These are phyloP conservation scores for Perca flavescens DNA, from an alignment of 2,113 vertebrate species.

Conservation along the genomic window DNA sequence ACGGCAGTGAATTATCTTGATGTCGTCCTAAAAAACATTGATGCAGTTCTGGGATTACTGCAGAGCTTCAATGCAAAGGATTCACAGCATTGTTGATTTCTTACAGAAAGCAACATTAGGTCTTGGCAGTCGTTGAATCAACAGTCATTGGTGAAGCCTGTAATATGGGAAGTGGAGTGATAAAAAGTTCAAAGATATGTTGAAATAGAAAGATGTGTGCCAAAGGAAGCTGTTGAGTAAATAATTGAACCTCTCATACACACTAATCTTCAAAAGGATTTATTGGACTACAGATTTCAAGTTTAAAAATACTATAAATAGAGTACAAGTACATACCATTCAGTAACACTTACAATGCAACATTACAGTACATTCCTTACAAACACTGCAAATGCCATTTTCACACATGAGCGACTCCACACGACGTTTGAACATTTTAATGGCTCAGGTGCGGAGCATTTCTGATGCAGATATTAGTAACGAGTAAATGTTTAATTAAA, in stretches of 20 bases:
- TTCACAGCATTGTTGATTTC: conserved; percentile 49
- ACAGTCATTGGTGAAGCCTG: conserved; percentile 49
- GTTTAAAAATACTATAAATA: conserved; percentile 73
- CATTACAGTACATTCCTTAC: conserved; percentile 43
- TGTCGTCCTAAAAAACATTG: conserved; percentile 55
- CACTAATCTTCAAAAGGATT: conserved; percentile 76
- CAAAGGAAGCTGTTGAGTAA: conserved; percentile 55
- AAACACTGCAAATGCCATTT: conserved; percentile 60
- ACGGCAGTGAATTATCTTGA: conserved; percentile 77
- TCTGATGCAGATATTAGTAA: conserved; percentile 81
- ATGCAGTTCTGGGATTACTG: conserved; percentile 49
- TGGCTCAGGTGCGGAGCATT: conserved; percentile 73
- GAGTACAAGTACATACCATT: conserved; percentile 51
- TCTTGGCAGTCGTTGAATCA: conserved; percentile 38
- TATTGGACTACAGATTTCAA: conserved; percentile 75
- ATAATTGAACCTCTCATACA: conserved; percentile 64
- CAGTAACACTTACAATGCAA: conserved; percentile 50
- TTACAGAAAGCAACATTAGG: conserved; percentile 37
- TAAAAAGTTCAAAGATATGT: conserved; percentile 50
- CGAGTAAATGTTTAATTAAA: conserved; percentile 85
- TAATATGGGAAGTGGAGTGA: conserved; percentile 27
- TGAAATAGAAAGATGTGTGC: conserved; percentile 46
- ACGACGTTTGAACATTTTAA: conserved; percentile 63
- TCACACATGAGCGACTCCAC: conserved; percentile 60
- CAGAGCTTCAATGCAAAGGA: conserved; percentile 47